Base-by-base conservation (phyloP, 2,113 vertebrate species). In the Bufo bufo region DNA sequence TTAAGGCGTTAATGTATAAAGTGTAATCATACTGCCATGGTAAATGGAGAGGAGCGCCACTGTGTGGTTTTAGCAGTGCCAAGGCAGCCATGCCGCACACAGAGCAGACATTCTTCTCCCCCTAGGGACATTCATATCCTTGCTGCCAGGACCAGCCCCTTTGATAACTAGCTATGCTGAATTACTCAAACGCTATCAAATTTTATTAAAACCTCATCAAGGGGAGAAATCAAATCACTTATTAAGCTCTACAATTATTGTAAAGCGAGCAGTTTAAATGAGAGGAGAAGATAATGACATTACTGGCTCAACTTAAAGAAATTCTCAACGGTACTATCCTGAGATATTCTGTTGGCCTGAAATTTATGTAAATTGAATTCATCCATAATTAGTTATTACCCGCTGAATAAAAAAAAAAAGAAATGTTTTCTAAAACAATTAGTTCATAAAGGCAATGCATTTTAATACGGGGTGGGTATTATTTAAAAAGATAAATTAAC, bases 321-420 rank as follows among this genome's bases (percentile, higher is more conserved):
- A 97, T 97, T 95, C 97, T 99, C 96, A 90, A 90, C 94, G 96
- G 97, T 96, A 96, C 94, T 95, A 96, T 95, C 94, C 96, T 96
- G 95, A 96, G 96, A 97, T 96, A 96, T 96, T 97, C 95, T 97
- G 94, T 93, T 95, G 93, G 96, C 94, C 95, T 96, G 92, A 96
- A 98, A 99, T 97, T 94, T 97, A 99, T 98, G 97, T 95, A 95
- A 99, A 99, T 98, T 97, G 95, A 96, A 98, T 98, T 97, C 96
- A 95, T 96, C 96, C 94, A 97, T 97, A 94, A 92, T 96, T 96
- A 95, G 95, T 96, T 97, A 97, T 96, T 98, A 97, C 93, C 94
- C 96, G 93, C 94, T 95, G 96, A 94, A 97, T 95, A 49, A 45
- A 49, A 59, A 96, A 94, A 88, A 95, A 79, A 49, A 47, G 66